These are phyloP conservation scores for Chaunax sp. DNA, from an alignment of 2,797 vertebrate species.

Conservation along the genomic window DNA sequence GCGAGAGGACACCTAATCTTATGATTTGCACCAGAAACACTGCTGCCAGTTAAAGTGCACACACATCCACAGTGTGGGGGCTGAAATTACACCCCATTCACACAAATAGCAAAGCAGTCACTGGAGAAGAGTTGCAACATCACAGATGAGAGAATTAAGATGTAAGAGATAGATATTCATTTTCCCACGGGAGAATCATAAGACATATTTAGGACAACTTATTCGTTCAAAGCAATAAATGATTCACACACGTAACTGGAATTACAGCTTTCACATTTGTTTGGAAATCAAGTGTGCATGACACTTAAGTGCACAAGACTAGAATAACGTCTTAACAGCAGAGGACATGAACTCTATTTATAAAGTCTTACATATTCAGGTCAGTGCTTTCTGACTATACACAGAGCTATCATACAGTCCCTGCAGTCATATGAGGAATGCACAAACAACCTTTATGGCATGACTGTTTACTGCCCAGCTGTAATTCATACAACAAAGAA, in stretches of 20 bases:
- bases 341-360: constrained; percentile 81
- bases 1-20: constrained; percentile 55
- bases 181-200: neutral
- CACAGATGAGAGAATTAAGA: constrained; percentile 21
- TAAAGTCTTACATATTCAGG: constrained; percentile 80
- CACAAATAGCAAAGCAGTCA: constrained; percentile 67
- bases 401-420: constrained; percentile 43
- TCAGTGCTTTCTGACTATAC: constrained; percentile 79
- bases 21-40: constrained; percentile 44
- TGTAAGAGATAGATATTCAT: neutral
- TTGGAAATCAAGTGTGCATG: constrained; percentile 19
- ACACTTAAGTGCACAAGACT: constrained; percentile 60
- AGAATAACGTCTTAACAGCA: constrained; percentile 61
- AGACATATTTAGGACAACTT: neutral
- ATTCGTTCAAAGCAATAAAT: no score
- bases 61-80: constrained; percentile 32
- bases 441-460: constrained; percentile 39
- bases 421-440: constrained; percentile 60
- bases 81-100: constrained; percentile 79
- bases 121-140: constrained; percentile 28
- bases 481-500: neutral
- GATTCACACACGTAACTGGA: neutral
- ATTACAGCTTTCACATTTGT: neutral
- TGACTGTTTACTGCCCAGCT: constrained; percentile 36
- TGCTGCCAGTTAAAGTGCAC: constrained; percentile 45